These are phyloP conservation scores for Chrysochloris asiatica DNA, from an alignment of 2,113 vertebrate genomes.

Conservation along the genomic window DNA sequence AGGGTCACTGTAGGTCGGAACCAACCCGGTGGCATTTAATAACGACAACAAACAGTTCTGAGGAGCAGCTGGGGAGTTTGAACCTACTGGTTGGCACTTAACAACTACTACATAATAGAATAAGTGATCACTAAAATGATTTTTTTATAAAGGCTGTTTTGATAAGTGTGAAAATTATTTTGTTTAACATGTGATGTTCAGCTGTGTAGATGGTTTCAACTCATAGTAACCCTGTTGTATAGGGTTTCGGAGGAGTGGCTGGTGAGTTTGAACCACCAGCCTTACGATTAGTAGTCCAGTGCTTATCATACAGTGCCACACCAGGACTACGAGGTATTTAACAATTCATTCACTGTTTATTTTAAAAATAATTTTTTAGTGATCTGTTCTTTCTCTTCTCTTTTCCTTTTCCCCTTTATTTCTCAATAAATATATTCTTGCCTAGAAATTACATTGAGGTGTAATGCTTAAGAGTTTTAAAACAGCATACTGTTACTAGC, in stretches of 20 bases:
- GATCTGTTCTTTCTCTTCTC: background rate
- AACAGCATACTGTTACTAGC: constrained; percentile 24
- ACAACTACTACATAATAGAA: background rate
- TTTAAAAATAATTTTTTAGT: constrained; percentile 37
- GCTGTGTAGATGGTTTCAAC: too few relatives aligned
- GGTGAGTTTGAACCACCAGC: too few relatives aligned
- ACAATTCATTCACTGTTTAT: background rate
- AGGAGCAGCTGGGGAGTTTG: too few relatives aligned
- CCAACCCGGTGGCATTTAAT: too few relatives aligned
- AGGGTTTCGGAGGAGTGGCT: too few relatives aligned
- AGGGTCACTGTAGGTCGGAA: too few relatives aligned
- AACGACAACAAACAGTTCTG: background rate
- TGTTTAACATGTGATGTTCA: too few relatives aligned
- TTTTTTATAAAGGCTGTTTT: constrained; percentile 3
- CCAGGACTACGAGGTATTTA: background rate
- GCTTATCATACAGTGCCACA: too few relatives aligned
- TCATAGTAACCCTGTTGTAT: too few relatives aligned
- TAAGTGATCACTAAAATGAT: constrained; percentile 2
- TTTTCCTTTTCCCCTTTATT: background rate
- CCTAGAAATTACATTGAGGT: background rate
- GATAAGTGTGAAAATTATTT: background rate
- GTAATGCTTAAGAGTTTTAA: constrained; percentile 32
- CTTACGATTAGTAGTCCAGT: too few relatives aligned
- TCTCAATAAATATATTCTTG: background rate
- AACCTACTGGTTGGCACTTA: too few relatives aligned